Percentiles rank a stretch among this genome's conserved stretches.
These are phyloP conservation scores for Pachliopta kotzebuea DNA, from an alignment of 2,888 invertebrate species.

Conservation along the genomic window DNA sequence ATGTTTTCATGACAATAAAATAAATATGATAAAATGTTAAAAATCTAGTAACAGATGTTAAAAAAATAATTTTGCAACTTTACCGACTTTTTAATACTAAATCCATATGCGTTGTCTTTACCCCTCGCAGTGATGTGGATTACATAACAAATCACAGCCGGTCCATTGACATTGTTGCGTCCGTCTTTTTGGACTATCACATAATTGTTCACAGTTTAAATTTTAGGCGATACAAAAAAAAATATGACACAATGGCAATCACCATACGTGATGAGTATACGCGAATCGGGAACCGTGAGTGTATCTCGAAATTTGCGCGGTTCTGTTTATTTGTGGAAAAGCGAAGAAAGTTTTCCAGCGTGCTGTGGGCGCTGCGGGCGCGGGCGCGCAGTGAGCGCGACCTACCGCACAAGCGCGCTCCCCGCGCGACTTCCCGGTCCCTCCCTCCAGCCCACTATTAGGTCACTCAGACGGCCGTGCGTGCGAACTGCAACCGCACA, in stretches of 20 bases:
- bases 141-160: conserved; percentile 50
- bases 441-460: conserved; percentile 79
- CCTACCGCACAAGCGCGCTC: conserved; percentile 77
- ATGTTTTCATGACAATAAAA: background rate
- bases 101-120: conserved; percentile 72
- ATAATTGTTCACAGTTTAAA: conserved; percentile 40
- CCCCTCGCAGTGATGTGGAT: conserved; percentile 57
- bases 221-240: background rate
- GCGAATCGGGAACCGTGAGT: conserved; percentile 25
- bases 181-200: conserved; percentile 40
- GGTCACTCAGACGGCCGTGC: conserved; percentile 77
- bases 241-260: conserved; percentile 1
- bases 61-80: conserved; percentile 50
- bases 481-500: conserved; percentile 77
- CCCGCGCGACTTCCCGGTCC: conserved; percentile 70
- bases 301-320: conserved; percentile 53
- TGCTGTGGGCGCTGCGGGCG: conserved; percentile 43
- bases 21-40: no score
- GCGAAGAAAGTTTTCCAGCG: conserved; percentile 77
- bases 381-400: conserved; percentile 77
- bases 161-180: conserved; percentile 8
- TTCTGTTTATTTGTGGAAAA: conserved; percentile 75
- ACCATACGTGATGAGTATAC: conserved; percentile 8
- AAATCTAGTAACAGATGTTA: background rate
- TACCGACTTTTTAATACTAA: conserved; percentile 78